Conservation (phyloP, 2,888 invertebrate species). For the Hypolimnas misippus region DNA sequence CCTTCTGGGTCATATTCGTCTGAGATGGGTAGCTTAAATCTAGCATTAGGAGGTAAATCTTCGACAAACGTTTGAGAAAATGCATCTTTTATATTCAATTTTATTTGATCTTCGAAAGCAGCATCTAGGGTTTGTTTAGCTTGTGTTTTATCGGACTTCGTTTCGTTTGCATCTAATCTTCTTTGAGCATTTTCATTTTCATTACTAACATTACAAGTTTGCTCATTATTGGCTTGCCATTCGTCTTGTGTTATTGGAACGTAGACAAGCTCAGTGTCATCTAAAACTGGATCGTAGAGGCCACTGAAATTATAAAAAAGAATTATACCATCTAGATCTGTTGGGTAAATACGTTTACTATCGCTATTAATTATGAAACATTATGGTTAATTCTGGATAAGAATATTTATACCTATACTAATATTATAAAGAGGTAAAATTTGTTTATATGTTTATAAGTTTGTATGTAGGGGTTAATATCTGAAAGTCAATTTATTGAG, state of each 20-base stretch:
- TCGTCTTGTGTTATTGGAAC: conserved; percentile 63
- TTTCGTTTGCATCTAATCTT: not conserved
- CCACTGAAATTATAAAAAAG: conserved; percentile 70
- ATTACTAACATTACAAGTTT: not conserved
- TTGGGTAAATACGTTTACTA: too few species aligned
- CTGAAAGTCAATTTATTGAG: too few species aligned
- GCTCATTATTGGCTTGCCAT: conserved; percentile 47
- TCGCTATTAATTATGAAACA: too few species aligned
- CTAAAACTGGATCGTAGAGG: conserved; percentile 74
- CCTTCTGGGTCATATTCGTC: conserved; percentile 69
- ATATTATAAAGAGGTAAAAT: too few species aligned
- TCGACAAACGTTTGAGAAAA: conserved; percentile 52
- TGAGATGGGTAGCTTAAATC: conserved; percentile 69
- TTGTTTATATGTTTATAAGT: too few species aligned
- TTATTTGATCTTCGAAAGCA: conserved; percentile 63
- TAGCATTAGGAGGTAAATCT: conserved; percentile 51
- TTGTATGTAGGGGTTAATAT: too few species aligned
- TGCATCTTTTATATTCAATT: conserved; percentile 64
- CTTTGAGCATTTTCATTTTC: not conserved
- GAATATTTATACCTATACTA: too few species aligned
- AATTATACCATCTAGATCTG: not conserved
- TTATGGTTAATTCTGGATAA: too few species aligned
- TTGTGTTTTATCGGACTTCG: not conserved
- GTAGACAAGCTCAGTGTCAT: conserved; percentile 70
- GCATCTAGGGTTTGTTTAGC: conserved; percentile 18